Conservation (phyloP, 2,888 invertebrate genomes). For the Pyralis farinalis region DNA sequence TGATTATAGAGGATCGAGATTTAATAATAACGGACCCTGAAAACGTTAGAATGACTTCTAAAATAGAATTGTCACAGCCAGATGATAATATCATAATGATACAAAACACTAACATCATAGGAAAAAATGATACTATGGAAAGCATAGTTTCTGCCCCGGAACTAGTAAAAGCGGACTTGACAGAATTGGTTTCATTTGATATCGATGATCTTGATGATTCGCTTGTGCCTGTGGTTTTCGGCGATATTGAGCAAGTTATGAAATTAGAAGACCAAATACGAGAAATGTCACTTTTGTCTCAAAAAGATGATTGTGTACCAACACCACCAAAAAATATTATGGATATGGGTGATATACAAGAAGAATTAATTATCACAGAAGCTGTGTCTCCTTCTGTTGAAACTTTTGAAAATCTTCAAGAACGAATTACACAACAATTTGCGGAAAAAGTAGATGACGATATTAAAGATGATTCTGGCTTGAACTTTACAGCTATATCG, state of each 20-base stretch:
- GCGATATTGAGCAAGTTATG: conserved; percentile 36
- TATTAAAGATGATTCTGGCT: conserved; percentile 3
- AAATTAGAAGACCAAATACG: conserved; percentile 25
- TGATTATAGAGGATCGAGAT: neutral
- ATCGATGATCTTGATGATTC: conserved; percentile 41
- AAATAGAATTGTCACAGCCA: neutral
- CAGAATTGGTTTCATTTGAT: conserved; percentile 27
- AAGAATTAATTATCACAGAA: neutral
- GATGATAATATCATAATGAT: conserved; percentile 2
- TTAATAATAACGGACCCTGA: neutral
- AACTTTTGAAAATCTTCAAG: conserved; percentile 5
- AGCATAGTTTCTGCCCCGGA: neutral
- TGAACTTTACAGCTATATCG: conserved; percentile 48
- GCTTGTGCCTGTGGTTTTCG: conserved; percentile 52
- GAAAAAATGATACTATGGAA: neutral
- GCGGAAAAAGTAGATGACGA: neutral
- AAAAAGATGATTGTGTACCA: neutral
- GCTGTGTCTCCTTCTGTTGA: conserved; percentile 8
- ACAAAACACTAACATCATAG: neutral
- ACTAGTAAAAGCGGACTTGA: conserved; percentile 6
- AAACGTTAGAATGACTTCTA: too few species aligned
- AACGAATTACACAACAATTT: neutral
- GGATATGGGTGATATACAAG: neutral
- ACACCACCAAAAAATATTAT: neutral
- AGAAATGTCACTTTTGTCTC: conserved; percentile 7